Evolutionary conservation across 2,113 vertebrate species (phyloP).

Genomic region (Fregetta grallaria): DNA sequence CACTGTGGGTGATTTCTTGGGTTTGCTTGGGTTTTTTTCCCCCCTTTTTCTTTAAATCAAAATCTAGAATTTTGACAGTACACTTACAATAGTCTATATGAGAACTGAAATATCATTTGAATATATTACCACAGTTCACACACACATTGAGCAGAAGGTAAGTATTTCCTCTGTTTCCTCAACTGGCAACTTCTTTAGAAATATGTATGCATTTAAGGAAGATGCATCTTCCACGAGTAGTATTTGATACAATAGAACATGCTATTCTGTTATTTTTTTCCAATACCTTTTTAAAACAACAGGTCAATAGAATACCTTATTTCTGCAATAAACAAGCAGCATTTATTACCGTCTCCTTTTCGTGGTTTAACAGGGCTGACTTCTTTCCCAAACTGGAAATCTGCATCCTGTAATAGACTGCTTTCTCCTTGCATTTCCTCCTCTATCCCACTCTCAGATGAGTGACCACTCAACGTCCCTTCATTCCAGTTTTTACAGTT

Average conservation of each 20-base stretch:
- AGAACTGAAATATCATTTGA: not conserved
- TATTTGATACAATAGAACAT: not conserved
- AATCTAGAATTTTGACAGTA: not conserved
- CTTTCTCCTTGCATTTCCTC: conserved; percentile 67
- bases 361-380: conserved; percentile 26
- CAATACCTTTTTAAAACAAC: not conserved
- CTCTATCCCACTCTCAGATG: conserved; percentile 69
- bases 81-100: not conserved
- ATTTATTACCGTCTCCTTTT: conserved; percentile 71
- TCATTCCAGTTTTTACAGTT: conserved; percentile 64
- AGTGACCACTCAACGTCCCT: conserved; percentile 61
- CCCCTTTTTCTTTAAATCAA: not conserved
- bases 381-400: conserved; percentile 58
- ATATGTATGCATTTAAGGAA: accelerated
- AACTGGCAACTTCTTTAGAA: not conserved
- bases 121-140: not conserved
- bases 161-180: not conserved
- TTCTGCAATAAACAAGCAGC: not conserved
- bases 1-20: accelerated
- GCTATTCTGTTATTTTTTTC: not conserved
- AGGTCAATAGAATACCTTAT: not conserved
- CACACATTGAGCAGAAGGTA: not conserved
- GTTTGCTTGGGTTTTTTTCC: accelerated
- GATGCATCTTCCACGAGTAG: not conserved
- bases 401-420: conserved; percentile 30